These are phyloP conservation scores for Mesitornis unicolor DNA, from an alignment of 2,113 vertebrate genomes.

Conservation along the genomic window DNA sequence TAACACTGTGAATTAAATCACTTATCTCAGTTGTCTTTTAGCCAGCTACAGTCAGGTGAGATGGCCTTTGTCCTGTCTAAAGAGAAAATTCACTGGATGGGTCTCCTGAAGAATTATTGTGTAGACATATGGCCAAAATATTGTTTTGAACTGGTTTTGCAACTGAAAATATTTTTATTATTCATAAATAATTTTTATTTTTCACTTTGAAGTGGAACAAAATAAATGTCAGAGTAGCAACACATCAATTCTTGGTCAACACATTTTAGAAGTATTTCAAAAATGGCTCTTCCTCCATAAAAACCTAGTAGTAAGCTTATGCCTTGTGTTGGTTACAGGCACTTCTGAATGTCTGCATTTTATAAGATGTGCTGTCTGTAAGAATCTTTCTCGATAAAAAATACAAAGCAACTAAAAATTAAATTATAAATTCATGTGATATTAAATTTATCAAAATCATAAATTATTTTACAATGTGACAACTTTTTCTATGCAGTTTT, in stretches of 20 bases:
- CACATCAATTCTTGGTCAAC: not conserved
- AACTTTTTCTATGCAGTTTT: not conserved
- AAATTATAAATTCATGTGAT: not conserved
- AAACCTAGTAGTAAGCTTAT: not conserved
- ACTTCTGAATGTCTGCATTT: not conserved
- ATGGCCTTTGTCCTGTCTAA: not conserved
- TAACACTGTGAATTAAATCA: not conserved
- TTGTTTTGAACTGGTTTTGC: no score
- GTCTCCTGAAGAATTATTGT: not conserved
- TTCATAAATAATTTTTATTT: no score
- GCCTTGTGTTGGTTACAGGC: fast-evolving
- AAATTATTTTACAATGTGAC: not conserved
- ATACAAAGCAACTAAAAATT: not conserved
- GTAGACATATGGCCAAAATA: no score
- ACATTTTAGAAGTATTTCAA: not conserved
- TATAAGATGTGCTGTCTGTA: fast-evolving
- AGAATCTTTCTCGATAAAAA: not conserved
- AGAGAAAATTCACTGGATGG: not conserved
- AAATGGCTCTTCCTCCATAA: not conserved
- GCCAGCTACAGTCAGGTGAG: not conserved
- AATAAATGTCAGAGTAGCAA: not conserved
- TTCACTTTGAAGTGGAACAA: not conserved
- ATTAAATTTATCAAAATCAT: not conserved
- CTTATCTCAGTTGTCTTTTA: no score
- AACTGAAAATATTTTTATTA: no score